Evolutionary conservation across 2,888 invertebrate species (phyloP), one percentile per base, ranked within the genome.

Genomic region (Drosophila flavopinicola): DNA sequence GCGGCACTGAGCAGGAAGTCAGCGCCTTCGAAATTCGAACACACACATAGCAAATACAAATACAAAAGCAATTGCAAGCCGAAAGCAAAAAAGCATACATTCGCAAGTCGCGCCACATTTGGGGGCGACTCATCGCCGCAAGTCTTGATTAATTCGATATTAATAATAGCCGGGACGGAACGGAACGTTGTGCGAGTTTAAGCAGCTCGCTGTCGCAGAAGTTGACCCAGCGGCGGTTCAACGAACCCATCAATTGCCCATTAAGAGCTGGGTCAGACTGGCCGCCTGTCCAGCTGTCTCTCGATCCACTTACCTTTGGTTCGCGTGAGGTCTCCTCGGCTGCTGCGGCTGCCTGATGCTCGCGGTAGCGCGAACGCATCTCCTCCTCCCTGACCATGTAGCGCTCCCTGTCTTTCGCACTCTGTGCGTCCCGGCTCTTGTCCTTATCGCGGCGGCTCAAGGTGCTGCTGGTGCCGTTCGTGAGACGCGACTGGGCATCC

Each of bases 301-400:
- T 2, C 4, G 20, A 17, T n/a, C 17, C 15, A 44, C 44, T 88
- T 59, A 90, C 90, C 90, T 90, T 90, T 83, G 90, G 88, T 84
- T 90, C 90, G 70, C 85, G 85, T 74, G 85, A 92, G 71, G 69
- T 67, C 53, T 86, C 84, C 47, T 78, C 84, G 54, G 20, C 41
- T 63, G 35, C 75, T 73, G 20, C 41, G 60, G 35, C 75, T 73
- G 59, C 87, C 47, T 83, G 89, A 90, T 95, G 94, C 78, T 94
- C 93, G 63, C 93, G 93, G 89, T 94, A 92, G 54, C 93, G 89
- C 32, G 92, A 91, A 66, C 93, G 91, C 87, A 93, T 90, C 78
- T 92, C 93, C 77, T 92, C 92, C 79, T 93, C 93, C 42, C 92
- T 91, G 35, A 92, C 92, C 92, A 93, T 92, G 29, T 90, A 91